A percentile compares a stretch with the other conserved stretches of the same genome.
Evolutionary conservation across 2,888 invertebrate species (phyloP).

Genomic region (Drosophila mimetica): DNA sequence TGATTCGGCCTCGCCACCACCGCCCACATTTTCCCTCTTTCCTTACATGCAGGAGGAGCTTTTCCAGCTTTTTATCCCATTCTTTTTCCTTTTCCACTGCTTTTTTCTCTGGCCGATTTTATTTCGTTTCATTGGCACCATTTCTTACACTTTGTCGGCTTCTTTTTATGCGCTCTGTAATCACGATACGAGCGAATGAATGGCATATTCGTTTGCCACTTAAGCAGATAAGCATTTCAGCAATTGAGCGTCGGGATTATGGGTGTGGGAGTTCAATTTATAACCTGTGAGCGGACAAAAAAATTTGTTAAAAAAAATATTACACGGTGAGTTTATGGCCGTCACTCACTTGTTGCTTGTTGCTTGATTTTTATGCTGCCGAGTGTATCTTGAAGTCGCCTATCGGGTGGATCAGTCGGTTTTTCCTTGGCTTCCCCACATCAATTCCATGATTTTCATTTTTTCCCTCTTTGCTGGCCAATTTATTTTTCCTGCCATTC

Average conservation of each 20-base stretch:
- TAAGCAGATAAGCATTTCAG: conserved; percentile 52
- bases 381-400: conserved; percentile 26
- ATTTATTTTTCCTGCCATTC: conserved; percentile 36
- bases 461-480: conserved; percentile 28
- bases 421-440: conserved; percentile 33
- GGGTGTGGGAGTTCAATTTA: conserved; percentile 16
- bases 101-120: conserved; percentile 47
- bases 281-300: conserved; percentile 13
- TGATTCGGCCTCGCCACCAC: conserved; percentile 19
- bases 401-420: background rate
- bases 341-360: conserved; percentile 14
- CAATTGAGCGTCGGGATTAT: conserved; percentile 41
- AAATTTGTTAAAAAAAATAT: conserved; percentile 25
- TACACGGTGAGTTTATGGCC: background rate
- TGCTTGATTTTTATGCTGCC: background rate
- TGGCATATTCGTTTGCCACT: conserved; percentile 66
- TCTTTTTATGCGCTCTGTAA: conserved; percentile 51
- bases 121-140: conserved; percentile 59
- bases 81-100: background rate
- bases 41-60: conserved; percentile 25
- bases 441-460: conserved; percentile 47
- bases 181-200: conserved; percentile 62
- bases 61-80: conserved; percentile 25
- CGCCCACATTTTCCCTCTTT: conserved; percentile 51
- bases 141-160: conserved; percentile 66